phyloP scores from a whole-genome alignment of 1,140 invertebrate genomes.

The Elysia chlorotica region DNA sequence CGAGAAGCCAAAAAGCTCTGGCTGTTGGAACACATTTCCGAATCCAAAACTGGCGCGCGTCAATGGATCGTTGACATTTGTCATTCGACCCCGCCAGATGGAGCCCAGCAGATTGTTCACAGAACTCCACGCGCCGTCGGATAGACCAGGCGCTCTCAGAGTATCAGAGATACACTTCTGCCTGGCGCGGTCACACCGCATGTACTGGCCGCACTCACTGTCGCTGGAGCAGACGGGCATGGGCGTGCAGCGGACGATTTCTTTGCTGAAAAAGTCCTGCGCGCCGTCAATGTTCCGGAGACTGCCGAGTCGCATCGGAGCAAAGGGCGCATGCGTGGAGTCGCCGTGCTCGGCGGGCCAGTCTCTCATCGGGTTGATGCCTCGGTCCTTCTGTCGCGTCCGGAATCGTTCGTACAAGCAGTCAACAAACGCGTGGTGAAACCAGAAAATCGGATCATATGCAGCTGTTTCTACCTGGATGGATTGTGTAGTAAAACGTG shows the following conservation, averaged over 20 bases:
- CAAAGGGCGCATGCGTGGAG: constrained; percentile 23
- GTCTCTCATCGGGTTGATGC: constrained; percentile 29
- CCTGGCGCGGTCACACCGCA: constrained; percentile 24
- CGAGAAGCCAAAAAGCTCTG: background rate
- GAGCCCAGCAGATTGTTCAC: background rate
- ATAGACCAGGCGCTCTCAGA: background rate
- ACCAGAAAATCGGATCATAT: constrained; percentile 40
- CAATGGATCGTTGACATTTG: background rate
- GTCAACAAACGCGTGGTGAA: constrained; percentile 36
- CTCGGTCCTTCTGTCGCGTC: constrained; percentile 26
- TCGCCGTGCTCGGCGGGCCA: constrained; percentile 33
- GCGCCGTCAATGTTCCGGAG: constrained; percentile 28
- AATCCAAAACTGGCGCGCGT: background rate
- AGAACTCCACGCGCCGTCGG: background rate
- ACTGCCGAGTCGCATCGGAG: constrained; percentile 27
- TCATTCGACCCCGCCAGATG: background rate
- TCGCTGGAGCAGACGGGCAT: constrained; percentile 16
- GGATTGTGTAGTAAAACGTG: too few species aligned
- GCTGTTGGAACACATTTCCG: constrained; percentile 14
- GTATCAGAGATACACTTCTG: constrained; percentile 28
- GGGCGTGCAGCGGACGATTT: constrained; percentile 17
- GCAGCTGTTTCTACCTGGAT: constrained; percentile 31
- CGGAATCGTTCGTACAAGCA: constrained; percentile 37
- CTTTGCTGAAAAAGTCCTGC: constrained; percentile 25
- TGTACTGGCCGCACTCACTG: constrained; percentile 22